Percentiles rank a stretch among this genome's conserved stretches.
Evolutionary conservation across 2,797 vertebrate genomes (phyloP).

Genomic region (Acipenser ruthenus): DNA sequence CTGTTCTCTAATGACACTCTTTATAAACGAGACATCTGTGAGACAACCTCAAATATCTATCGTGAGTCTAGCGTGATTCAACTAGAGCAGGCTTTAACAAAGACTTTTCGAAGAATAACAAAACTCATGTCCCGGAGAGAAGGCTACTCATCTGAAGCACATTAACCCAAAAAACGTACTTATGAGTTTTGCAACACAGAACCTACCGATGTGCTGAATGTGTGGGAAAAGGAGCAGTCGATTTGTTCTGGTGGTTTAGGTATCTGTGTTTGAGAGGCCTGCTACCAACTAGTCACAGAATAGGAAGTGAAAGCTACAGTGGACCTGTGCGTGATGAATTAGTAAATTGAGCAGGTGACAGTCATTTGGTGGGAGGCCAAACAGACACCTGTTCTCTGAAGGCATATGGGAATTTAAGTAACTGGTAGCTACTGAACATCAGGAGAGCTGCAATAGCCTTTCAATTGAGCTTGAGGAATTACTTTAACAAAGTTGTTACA

Average conservation of each 20-base stretch:
- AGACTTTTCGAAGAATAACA: constrained; percentile 2
- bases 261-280: constrained; percentile 11
- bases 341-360: constrained; percentile 19
- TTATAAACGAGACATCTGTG: background rate
- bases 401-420: too few species aligned
- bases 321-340: background rate
- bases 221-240: constrained; percentile 21
- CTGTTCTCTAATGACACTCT: background rate
- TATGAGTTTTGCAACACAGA: constrained; percentile 22
- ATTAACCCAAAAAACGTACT: constrained; percentile 26
- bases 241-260: constrained; percentile 31
- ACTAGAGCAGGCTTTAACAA: constrained; percentile 2
- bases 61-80: constrained; percentile 3
- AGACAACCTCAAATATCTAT: background rate
- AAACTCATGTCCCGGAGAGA: background rate
- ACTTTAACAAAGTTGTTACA: too few species aligned
- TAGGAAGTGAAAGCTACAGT: background rate
- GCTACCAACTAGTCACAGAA: constrained; percentile 5
- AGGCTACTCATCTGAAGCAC: constrained; percentile 22
- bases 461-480: too few species aligned
- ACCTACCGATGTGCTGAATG: constrained; percentile 22
- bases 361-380: constrained; percentile 18
- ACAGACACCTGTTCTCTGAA: constrained; percentile 13
- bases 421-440: too few species aligned
- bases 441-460: too few species aligned